Evolutionary conservation across 1,140 invertebrate species (phyloP).

Genomic region (Medauroidea extradentata): DNA sequence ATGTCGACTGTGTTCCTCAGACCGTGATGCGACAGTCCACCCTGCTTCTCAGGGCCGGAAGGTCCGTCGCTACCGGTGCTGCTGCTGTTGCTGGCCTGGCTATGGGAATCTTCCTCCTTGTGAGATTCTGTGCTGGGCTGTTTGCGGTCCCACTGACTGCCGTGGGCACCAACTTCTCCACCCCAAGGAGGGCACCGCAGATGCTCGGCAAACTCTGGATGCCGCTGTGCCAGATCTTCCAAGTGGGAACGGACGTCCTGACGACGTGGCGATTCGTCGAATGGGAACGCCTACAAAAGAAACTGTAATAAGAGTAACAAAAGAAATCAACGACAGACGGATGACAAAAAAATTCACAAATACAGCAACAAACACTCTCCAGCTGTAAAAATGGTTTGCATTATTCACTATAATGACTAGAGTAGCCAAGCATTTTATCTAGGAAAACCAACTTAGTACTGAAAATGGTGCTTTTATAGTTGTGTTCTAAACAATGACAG

Average conservation of each 20-base stretch:
- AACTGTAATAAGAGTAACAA: no score
- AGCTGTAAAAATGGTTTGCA: no score
- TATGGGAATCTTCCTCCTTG: constrained; percentile 43
- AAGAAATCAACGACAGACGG: no score
- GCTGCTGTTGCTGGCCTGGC: constrained; percentile 41
- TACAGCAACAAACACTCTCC: no score
- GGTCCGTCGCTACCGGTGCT: neutral
- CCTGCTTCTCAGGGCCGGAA: neutral
- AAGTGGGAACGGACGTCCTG: constrained; percentile 49
- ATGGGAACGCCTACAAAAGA: neutral
- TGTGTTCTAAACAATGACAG: no score
- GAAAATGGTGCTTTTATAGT: no score
- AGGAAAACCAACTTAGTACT: no score
- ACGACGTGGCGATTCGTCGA: constrained; percentile 8
- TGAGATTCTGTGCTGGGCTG: constrained; percentile 25
- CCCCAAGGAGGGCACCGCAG: constrained; percentile 45
- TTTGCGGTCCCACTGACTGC: constrained; percentile 26
- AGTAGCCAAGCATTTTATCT: no score
- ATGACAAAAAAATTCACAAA: no score
- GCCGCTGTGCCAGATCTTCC: constrained; percentile 52
- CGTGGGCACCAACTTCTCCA: constrained; percentile 35
- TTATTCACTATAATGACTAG: no score
- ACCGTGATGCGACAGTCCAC: constrained; percentile 59
- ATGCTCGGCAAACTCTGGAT: constrained; percentile 59
- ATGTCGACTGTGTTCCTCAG: constrained; percentile 71